Conservation (phyloP, 2,797 vertebrate species). For the Eremophila alpestris region DNA sequence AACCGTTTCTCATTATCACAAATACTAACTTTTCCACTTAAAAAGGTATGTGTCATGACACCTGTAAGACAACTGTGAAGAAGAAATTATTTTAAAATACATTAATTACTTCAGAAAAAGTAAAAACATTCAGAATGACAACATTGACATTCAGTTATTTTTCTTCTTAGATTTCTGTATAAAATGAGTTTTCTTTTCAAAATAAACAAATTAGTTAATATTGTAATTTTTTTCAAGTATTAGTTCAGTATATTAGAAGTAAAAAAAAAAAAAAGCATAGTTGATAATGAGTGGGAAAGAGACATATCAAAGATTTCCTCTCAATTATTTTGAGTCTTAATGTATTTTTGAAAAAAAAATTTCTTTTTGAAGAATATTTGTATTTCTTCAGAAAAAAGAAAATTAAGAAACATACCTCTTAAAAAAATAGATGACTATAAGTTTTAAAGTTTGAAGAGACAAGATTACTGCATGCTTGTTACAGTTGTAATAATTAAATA, state of each 20-base stretch:
- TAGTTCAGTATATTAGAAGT: not conserved
- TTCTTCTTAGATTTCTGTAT: not conserved
- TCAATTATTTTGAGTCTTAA: not conserved
- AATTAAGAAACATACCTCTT: not conserved
- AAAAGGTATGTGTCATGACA: not conserved
- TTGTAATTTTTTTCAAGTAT: not conserved
- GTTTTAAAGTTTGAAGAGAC: not conserved
- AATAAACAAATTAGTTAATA: not conserved
- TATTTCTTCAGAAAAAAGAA: not conserved
- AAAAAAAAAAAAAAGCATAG: not conserved
- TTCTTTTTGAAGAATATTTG: not conserved
- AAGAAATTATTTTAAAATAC: slow-evolving; percentile 38
- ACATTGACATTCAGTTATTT: not conserved
- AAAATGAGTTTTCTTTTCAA: not conserved
- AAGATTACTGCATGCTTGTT: not conserved
- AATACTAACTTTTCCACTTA: not conserved
- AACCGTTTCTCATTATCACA: not conserved
- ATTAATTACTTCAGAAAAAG: slow-evolving; percentile 13
- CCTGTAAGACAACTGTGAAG: not conserved
- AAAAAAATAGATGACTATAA: not conserved
- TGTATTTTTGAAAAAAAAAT: not conserved
- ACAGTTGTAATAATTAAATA: not conserved
- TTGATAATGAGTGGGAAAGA: not conserved
- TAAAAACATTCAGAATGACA: not conserved
- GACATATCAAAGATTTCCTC: not conserved